Evolutionary conservation across 2,797 vertebrate species (phyloP).

Genomic region (Chromis chromis): DNA sequence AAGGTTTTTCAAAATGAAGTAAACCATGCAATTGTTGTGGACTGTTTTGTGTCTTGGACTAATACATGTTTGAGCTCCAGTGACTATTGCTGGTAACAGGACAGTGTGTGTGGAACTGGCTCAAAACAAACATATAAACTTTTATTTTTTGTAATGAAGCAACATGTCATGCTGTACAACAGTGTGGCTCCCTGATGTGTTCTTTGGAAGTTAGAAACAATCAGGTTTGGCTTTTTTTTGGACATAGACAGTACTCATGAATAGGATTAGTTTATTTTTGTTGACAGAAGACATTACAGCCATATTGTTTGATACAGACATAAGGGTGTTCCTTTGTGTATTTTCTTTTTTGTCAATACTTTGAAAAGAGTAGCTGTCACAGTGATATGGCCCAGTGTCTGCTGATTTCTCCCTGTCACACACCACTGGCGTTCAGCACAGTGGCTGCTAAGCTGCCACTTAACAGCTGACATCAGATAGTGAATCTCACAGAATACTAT

Average conservation of each 20-base stretch:
- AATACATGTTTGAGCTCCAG: constrained; percentile 15
- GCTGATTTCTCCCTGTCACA: neutral
- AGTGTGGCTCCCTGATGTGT: neutral
- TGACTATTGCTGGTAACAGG: constrained; percentile 16
- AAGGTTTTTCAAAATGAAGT: neutral
- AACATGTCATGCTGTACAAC: neutral
- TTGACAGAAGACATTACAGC: neutral
- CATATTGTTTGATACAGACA: neutral
- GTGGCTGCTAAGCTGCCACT: constrained; percentile 23
- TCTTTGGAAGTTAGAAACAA: neutral
- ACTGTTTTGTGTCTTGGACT: constrained; percentile 1
- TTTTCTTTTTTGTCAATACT: constrained; percentile 1
- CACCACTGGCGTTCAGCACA: constrained; percentile 20
- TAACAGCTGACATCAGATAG: constrained; percentile 39
- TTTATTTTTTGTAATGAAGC: neutral
- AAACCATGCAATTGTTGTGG: constrained; percentile 1
- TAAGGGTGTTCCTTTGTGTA: neutral
- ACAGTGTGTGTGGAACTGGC: neutral
- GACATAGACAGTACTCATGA: too few species aligned
- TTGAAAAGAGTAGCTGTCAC: constrained; percentile 19
- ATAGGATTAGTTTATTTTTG: neutral
- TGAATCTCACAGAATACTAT: constrained; percentile 10
- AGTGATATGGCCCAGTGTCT: neutral
- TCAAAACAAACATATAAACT: constrained; percentile 23
- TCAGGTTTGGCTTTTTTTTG: neutral